Conservation (phyloP, 2,797 vertebrate genomes). For the Lepus townsendii region DNA sequence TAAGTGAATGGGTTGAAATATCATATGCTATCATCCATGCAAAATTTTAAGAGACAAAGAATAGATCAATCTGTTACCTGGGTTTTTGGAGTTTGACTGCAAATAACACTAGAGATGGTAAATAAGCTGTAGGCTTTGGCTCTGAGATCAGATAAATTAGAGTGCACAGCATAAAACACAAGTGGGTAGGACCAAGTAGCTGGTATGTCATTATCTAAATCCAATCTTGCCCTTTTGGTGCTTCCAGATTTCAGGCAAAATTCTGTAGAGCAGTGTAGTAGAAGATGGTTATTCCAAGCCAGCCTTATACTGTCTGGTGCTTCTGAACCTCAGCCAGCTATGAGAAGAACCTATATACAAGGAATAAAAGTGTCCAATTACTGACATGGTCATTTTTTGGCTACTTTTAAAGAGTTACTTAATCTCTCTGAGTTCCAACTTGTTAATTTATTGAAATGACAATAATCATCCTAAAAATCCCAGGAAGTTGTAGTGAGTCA, state of each 20-base stretch:
- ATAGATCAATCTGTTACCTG: background rate
- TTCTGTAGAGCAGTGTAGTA: too few species aligned
- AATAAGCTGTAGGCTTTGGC: background rate
- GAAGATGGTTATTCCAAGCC: background rate
- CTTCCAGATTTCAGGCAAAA: background rate
- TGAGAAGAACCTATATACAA: background rate
- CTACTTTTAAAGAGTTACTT: background rate
- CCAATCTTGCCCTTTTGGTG: background rate
- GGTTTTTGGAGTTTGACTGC: background rate
- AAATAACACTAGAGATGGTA: background rate
- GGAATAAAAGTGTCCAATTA: background rate
- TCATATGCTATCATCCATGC: background rate
- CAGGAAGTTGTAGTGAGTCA: background rate
- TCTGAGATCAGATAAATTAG: background rate
- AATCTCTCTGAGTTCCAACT: background rate
- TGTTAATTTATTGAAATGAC: background rate
- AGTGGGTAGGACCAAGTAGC: background rate
- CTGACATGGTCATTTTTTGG: background rate
- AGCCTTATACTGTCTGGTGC: background rate
- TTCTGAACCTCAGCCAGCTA: background rate
- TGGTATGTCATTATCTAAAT: background rate
- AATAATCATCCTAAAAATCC: background rate
- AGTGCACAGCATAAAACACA: background rate
- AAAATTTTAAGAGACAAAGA: constrained; percentile 39
- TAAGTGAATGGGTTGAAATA: constrained; percentile 37